These are phyloP conservation scores for Buceros bicornis DNA, from an alignment of 2,797 vertebrate species.

Conservation along the genomic window DNA sequence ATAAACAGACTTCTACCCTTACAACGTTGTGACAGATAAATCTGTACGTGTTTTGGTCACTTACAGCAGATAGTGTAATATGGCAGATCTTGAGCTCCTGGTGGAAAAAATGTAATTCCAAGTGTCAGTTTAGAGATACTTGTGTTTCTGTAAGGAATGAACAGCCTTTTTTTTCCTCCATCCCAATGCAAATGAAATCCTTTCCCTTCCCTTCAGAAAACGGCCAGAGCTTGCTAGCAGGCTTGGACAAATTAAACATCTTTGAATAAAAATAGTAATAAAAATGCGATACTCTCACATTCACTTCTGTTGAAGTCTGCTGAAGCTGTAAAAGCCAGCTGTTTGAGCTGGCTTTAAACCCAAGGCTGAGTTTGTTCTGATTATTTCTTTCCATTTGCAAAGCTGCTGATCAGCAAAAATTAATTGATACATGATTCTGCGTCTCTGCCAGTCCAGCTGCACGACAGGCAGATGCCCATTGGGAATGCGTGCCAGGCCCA, in stretches of 20 bases:
- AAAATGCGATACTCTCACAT: neutral
- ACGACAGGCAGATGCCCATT: neutral
- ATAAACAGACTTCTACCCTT: neutral
- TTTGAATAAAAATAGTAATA: neutral
- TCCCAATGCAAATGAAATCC: neutral
- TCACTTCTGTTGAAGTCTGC: neutral
- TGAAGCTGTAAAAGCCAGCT: neutral
- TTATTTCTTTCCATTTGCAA: constrained; percentile 29
- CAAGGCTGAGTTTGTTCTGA: neutral
- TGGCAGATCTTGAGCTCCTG: neutral
- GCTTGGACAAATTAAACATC: neutral
- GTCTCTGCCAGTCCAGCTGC: neutral
- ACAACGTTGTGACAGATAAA: neutral
- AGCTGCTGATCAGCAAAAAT: neutral
- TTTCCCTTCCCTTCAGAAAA: neutral
- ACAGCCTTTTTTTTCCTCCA: neutral
- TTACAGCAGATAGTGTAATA: neutral
- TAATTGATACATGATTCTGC: neutral
- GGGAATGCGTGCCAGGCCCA: neutral
- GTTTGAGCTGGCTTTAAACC: neutral
- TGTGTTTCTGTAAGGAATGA: neutral
- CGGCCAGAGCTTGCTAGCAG: neutral
- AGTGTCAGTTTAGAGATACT: neutral
- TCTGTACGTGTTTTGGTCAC: neutral
- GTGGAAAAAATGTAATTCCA: neutral